Conservation (phyloP, 2,113 vertebrate genomes). For the Hippocampus abdominalis region DNA sequence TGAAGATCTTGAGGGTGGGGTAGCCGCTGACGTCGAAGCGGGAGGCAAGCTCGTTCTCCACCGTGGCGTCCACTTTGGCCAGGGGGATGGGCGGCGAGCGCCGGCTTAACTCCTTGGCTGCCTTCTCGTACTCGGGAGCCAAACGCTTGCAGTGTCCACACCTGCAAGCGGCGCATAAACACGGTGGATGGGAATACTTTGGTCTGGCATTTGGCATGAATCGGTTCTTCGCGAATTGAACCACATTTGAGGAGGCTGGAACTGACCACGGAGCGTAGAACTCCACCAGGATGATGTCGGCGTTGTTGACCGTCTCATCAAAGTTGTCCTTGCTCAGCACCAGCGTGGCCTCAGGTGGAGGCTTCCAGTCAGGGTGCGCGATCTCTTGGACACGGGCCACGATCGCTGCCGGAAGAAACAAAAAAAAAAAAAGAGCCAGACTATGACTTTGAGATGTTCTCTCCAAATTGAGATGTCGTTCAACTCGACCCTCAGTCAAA, state of each 20-base stretch:
- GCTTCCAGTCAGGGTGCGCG: slow-evolving; percentile 86
- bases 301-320: slow-evolving; percentile 80
- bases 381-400: slow-evolving; percentile 86
- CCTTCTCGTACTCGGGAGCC: slow-evolving; percentile 94
- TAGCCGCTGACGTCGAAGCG: slow-evolving; percentile 86
- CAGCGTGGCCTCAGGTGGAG: slow-evolving; percentile 88
- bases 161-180: slow-evolving; percentile 64
- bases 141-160: slow-evolving; percentile 95
- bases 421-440: background rate
- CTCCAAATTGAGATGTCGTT: too few species aligned
- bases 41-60: slow-evolving; percentile 80
- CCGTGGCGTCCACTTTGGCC: slow-evolving; percentile 87
- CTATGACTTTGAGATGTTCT: too few species aligned
- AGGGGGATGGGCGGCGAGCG: slow-evolving; percentile 83
- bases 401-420: slow-evolving; percentile 77
- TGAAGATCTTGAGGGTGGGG: slow-evolving; percentile 93
- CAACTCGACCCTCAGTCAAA: too few species aligned
- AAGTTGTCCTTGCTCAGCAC: slow-evolving; percentile 93
- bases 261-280: slow-evolving; percentile 98
- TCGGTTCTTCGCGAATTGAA: background rate
- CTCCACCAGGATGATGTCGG: slow-evolving; percentile 95
- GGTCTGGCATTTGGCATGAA: too few species aligned
- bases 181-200: background rate
- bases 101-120: slow-evolving; percentile 84
- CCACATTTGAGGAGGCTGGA: background rate